A percentile compares a stretch with the other conserved stretches of the same genome.
These are phyloP conservation scores for Palythoa grandis DNA, from an alignment of 92 coral and sea anemone species.

Conservation along the genomic window DNA sequence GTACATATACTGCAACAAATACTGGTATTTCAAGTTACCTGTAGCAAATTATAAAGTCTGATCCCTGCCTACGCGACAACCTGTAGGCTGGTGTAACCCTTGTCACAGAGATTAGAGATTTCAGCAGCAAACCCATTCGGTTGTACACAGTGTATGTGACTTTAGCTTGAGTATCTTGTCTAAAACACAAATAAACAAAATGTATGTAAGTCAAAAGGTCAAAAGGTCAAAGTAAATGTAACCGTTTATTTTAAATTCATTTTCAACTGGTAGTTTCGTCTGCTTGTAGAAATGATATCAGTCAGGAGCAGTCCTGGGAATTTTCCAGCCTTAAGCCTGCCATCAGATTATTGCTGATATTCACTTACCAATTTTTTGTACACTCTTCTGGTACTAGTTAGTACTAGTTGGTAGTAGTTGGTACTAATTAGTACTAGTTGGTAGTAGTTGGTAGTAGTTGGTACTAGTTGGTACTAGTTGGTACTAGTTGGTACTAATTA, in stretches of 20 bases:
- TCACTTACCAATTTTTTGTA: too few relatives aligned
- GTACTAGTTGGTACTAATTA: too few relatives aligned
- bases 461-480: too few relatives aligned
- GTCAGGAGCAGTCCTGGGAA: too few relatives aligned
- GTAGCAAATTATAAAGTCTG: slow-evolving; percentile 90
- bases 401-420: too few relatives aligned
- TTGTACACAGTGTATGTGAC: slow-evolving; percentile 92
- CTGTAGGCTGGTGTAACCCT: slow-evolving; percentile 96
- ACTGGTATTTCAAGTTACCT: slow-evolving; percentile 55
- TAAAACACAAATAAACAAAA: slow-evolving; percentile 17
- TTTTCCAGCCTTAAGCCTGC: too few relatives aligned
- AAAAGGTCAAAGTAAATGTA: neutral
- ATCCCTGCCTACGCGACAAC: slow-evolving; percentile 89
- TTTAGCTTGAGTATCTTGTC: slow-evolving; percentile 81
- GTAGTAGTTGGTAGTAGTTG: too few relatives aligned
- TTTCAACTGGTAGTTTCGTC: too few relatives aligned
- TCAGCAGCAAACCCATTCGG: slow-evolving; percentile 92
- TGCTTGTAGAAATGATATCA: too few relatives aligned
- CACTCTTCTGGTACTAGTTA: too few relatives aligned
- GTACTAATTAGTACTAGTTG: too few relatives aligned
- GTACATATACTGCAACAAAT: neutral
- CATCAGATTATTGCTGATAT: too few relatives aligned
- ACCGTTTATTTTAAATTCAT: neutral
- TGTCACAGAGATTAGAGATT: slow-evolving; percentile 87
- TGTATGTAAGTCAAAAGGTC: neutral